Base-by-base conservation (phyloP, 2,888 invertebrate species). In the Drosophila anomalata region DNA sequence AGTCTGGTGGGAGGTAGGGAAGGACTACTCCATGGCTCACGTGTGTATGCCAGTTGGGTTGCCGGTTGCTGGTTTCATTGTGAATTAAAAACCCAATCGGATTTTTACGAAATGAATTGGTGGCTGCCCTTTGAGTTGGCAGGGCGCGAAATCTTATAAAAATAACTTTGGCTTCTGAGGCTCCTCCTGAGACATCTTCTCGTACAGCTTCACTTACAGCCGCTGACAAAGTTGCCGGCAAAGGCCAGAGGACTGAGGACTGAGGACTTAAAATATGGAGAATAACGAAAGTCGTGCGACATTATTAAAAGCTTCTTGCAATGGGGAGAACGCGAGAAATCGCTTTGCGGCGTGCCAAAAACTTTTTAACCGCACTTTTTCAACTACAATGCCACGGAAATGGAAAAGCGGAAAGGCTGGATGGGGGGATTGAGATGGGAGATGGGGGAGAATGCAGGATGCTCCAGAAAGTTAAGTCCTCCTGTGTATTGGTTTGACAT, bases 401-500 rank as follows among this genome's bases (percentile, higher is more conserved):
- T 85, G 87, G 82, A 75, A 85, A 75, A 81, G 67, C 3, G 33
- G 24, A 62, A n/a, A 63, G 76, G 47, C 46, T 63, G 62, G 22
- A 24, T 5, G 22, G 22, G 22, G 47, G 59, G 2, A 5, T 39
- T 5, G 5, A 14, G 20, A 9, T 42, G 41, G 17, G 17, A 17
- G 17, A 17, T 17, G 17, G 17, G 17, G 20, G 20, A 9, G 58
- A 20, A 42, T n/a, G 29, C 24, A 14, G 36, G 61, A 26, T 46
- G 57, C 50, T 57, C 22, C 75, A 42, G 56, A 81, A 80, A 86
- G 87, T 88, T 78, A 75, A 88, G 75, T 77, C 67, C 87, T 86
- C 81, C 73, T 53, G 88, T 77, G 84, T 84, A 88, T 88, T 80
- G 82, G 84, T 69, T 80, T 83, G 86, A 88, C 88, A 86, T 88